Conservation (phyloP, 1,140 invertebrate species). For the Anastatus disparis region DNA sequence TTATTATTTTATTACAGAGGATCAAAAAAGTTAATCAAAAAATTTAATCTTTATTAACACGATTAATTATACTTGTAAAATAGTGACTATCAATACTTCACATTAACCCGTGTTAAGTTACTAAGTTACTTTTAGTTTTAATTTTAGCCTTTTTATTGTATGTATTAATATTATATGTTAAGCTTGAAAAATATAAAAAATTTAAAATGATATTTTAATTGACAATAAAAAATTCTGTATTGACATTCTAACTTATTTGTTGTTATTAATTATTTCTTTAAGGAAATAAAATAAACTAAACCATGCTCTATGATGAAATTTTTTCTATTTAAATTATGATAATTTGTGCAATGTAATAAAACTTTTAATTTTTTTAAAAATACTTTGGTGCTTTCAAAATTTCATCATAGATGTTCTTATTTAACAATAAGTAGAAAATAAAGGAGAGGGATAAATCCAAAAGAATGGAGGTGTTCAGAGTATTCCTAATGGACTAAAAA, state of each 20-base stretch:
- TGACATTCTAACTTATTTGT: background rate
- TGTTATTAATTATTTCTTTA: background rate
- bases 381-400: background rate
- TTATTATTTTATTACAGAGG: background rate
- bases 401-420: background rate
- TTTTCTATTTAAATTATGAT: background rate
- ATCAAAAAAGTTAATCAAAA: conserved; percentile 9
- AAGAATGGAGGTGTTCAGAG: background rate
- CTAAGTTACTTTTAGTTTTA: no score
- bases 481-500: background rate
- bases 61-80: conserved; percentile 2
- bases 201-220: no score
- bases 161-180: no score
- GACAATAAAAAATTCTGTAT: conserved; percentile 1
- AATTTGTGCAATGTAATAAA: background rate
- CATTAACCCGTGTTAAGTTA: background rate
- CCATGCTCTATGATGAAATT: background rate
- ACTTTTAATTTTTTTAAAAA: background rate
- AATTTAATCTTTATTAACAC: background rate
- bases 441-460: background rate
- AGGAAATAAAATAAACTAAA: background rate
- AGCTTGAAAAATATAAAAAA: background rate
- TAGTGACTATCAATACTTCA: background rate
- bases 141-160: no score
- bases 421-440: background rate